Base-by-base conservation (phyloP, 2,888 invertebrate species). In the Microctonus brassicae region DNA sequence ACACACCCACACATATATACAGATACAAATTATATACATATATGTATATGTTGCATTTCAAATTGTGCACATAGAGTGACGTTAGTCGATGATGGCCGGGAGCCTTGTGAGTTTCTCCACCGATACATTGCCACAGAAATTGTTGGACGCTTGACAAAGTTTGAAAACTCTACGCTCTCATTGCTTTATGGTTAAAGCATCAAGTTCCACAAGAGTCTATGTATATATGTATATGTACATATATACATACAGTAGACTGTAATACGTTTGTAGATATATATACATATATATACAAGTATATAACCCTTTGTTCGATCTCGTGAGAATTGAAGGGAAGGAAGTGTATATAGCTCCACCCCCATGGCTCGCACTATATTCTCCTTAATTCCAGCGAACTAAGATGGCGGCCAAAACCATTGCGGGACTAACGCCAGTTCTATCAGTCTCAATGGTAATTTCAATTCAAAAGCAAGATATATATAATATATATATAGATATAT, bases 41-140 rank as follows among this genome's bases (percentile, higher is more conserved):
- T 47, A 47, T 17, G 17, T 47, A 47, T 17, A 47, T n/a, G 47
- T n/a, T 47, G 47, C 60, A 78, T 58, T 60, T 80, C 80, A 78
- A 79, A 78, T 77, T 79, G 58, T 76, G 68, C 68, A 39, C 17
- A 53, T 60, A 61, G 70, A 53, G 29, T 52, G 39, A 72, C 52
- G 58, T 47, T 47, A 52, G 55, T 39, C 79, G 78, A 67, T 67
- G 42, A 71, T 39, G n/a, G 61, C 39, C 20, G 36, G 24, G 26
- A 29, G 20, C 33, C 34, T 62, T 42, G 20, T 42, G 61, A 62
- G 34, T 39, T 61, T 13, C 61, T 39, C 39, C 10, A 58, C 33
- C 58, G 33, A 58, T 58, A 58, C 58, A 55, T 66, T 42, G 53
- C 55, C 53, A 39, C 42, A 58, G 42, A 58, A 67, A 67, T 58